phyloP scores from a whole-genome alignment of 2,113 vertebrate genomes.

The Sphaerodactylus townsendi region DNA sequence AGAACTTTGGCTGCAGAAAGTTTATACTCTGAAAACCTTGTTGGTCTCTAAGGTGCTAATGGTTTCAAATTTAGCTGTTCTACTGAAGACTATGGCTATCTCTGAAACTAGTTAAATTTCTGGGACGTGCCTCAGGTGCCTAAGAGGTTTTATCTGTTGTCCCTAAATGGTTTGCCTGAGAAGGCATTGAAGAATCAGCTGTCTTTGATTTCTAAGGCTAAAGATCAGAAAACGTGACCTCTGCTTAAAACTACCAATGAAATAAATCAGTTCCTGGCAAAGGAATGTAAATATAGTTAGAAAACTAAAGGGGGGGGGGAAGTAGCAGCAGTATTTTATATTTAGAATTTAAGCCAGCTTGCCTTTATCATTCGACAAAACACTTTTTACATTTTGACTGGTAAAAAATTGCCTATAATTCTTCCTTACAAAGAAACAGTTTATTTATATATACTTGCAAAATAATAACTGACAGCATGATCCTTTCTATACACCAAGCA shows the following conservation, averaged over 20 bases:
- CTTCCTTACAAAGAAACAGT: background rate
- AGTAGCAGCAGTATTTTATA: conserved; percentile 1
- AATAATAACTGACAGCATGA: background rate
- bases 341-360: conserved; percentile 29
- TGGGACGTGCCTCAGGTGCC: background rate
- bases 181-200: conserved; percentile 2
- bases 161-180: background rate
- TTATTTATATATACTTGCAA: background rate
- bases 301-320: conserved; percentile 33
- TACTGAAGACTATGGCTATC: background rate
- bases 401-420: conserved; percentile 32
- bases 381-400: background rate
- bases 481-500: background rate
- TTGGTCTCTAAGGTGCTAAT: no score
- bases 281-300: conserved; percentile 39
- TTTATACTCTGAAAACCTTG: no score
- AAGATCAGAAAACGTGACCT: conserved; percentile 38
- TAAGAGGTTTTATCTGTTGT: background rate
- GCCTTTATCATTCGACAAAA: conserved; percentile 9
- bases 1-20: no score
- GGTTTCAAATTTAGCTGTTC: no score
- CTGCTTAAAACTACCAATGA: conserved; percentile 35
- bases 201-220: conserved; percentile 8
- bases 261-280: conserved; percentile 17
- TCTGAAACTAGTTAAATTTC: background rate